Conservation (phyloP, 2,797 vertebrate genomes). For the Mastacembelus armatus region DNA sequence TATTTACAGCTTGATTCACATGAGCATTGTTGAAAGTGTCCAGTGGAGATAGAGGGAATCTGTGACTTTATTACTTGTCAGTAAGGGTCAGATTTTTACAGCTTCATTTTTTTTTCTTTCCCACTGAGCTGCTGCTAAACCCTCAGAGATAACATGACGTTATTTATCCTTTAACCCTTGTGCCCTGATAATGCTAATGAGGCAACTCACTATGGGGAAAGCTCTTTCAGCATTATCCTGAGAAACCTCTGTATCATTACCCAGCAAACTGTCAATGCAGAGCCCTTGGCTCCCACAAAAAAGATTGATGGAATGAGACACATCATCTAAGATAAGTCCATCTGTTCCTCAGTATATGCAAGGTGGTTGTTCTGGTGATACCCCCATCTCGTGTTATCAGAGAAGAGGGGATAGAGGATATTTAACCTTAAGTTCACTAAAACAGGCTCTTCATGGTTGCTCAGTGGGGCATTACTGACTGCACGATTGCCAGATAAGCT, state of each 20-base stretch:
- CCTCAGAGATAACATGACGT: not conserved
- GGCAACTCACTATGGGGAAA: not conserved
- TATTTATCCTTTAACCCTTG: slow-evolving; percentile 6
- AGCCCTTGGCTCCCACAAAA: slow-evolving; percentile 20
- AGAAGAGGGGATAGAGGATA: slow-evolving; percentile 35
- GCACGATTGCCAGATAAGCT: slow-evolving; percentile 31
- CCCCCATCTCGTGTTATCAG: slow-evolving; percentile 33
- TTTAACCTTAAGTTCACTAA: slow-evolving; percentile 27
- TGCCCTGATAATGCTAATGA: not conserved
- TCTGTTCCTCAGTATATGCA: slow-evolving; percentile 27
- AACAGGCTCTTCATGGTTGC: slow-evolving; percentile 34
- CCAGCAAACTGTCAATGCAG: slow-evolving; percentile 14
- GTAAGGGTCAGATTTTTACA: not conserved
- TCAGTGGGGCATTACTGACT: slow-evolving; percentile 17
- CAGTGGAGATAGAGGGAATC: no score
- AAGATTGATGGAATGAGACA: slow-evolving; percentile 28
- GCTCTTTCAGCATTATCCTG: slow-evolving; percentile 21
- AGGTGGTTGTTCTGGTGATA: slow-evolving; percentile 24
- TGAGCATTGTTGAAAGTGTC: no score
- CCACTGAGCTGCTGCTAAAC: not conserved
- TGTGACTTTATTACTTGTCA: no score
- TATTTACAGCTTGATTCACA: not conserved
- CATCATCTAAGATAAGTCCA: slow-evolving; percentile 45
- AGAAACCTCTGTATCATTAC: slow-evolving; percentile 25
- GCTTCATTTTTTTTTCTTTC: not conserved